These are phyloP conservation scores for Sycophila texana DNA, from an alignment of 2,888 invertebrate species.

Conservation along the genomic window DNA sequence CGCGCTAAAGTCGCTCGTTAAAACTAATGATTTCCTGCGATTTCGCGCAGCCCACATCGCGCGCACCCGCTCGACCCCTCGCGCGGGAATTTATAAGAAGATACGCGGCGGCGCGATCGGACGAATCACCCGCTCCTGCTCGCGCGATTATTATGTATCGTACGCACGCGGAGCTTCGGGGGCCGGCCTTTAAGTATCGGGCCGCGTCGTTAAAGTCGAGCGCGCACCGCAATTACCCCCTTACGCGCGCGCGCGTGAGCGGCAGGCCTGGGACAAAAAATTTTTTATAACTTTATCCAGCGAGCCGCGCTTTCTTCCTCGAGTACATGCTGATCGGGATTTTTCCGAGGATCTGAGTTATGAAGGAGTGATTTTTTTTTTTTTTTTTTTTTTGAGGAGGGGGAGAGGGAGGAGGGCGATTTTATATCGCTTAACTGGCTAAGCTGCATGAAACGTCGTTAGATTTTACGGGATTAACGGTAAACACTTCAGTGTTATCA, in stretches of 20 bases:
- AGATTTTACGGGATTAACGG: too few relatives aligned
- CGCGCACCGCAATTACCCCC: conserved; percentile 31
- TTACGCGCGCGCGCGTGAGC: conserved; percentile 1
- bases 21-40: conserved; percentile 56
- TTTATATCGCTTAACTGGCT: too few relatives aligned
- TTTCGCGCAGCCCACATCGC: conserved; percentile 15
- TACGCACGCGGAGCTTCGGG: conserved; percentile 15
- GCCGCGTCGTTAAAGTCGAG: conserved; percentile 22
- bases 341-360: neutral
- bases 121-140: neutral
- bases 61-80: neutral
- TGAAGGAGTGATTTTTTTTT: neutral
- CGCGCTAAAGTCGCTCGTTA: conserved; percentile 54
- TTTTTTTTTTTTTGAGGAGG: too few relatives aligned
- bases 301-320: neutral
- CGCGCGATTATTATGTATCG: conserved; percentile 23
- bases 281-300: conserved; percentile 46
- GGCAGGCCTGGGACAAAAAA: conserved; percentile 26
- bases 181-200: conserved; percentile 19
- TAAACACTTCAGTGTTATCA: too few relatives aligned
- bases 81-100: conserved; percentile 10
- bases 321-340: neutral
- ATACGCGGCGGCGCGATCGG: conserved; percentile 8
- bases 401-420: too few relatives aligned
- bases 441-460: too few relatives aligned